phyloP scores from a whole-genome alignment of 53 echinoderm and acorn worm genomes.

The Crossaster papposus region DNA sequence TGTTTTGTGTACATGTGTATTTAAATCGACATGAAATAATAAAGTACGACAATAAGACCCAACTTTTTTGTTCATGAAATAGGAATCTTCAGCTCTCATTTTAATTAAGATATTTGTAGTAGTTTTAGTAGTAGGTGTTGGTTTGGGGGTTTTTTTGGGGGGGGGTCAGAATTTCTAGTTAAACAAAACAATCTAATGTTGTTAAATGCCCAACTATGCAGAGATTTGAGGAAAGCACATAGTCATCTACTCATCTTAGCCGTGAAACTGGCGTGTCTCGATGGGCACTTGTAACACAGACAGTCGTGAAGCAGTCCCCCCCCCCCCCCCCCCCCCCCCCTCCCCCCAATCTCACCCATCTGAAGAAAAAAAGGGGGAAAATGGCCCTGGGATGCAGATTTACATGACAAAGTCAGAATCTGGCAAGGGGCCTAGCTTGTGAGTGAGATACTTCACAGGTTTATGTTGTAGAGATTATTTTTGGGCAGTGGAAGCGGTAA shows the following conservation, averaged over 20 bases:
- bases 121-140: no score
- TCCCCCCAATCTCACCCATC: neutral
- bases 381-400: constrained; percentile 41
- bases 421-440: neutral
- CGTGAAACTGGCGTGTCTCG: neutral
- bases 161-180: no score
- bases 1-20: neutral
- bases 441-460: constrained; percentile 37
- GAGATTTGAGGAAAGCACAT: neutral
- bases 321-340: neutral
- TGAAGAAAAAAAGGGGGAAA: neutral
- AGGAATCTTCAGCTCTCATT: neutral
- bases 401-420: constrained; percentile 57
- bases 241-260: neutral
- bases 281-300: neutral
- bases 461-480: constrained; percentile 33
- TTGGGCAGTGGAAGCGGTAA: neutral
- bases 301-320: neutral
- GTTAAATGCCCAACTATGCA: no score
- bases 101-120: no score
- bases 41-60: neutral
- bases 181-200: no score
- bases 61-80: neutral
- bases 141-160: no score
- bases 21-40: neutral